phyloP scores from a whole-genome alignment of 2,888 invertebrate species.

The Coleophora deauratella region DNA sequence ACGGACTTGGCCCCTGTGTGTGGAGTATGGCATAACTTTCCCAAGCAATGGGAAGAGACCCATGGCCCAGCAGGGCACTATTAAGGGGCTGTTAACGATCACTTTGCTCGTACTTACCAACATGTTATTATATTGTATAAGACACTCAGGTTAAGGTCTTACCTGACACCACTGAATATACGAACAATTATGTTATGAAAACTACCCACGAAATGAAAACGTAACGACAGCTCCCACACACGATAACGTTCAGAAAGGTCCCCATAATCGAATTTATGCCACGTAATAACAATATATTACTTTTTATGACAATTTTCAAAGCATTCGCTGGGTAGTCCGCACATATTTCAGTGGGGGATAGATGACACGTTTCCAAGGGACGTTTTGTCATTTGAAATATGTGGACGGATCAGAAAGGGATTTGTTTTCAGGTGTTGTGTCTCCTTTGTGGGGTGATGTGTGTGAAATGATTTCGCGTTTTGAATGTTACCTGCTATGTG shows the following conservation, averaged over 20 bases:
- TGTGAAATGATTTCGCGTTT: no score
- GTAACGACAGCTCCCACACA: neutral
- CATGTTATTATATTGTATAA: no score
- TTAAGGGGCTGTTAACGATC: no score
- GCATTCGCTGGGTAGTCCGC: neutral
- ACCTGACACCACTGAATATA: no score
- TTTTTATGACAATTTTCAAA: slow-evolving; percentile 7
- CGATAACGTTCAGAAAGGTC: neutral
- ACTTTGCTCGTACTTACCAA: no score
- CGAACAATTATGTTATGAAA: no score
- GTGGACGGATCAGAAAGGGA: neutral
- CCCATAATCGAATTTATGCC: slow-evolving; percentile 8
- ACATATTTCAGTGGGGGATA: neutral
- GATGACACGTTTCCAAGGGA: neutral
- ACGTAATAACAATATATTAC: slow-evolving; percentile 9
- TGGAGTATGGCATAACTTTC: no score
- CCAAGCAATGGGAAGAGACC: no score
- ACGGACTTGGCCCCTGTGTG: no score
- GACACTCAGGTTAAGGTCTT: no score
- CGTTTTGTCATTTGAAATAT: neutral
- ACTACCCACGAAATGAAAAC: neutral
- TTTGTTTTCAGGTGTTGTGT: slow-evolving; percentile 1
- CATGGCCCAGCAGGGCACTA: no score
- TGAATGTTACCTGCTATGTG: no score
- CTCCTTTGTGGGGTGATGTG: neutral